A percentile compares a stretch with the other conserved stretches of the same genome.
Conservation (phyloP, 1,140 invertebrate genomes). For the Calosoma granatense region DNA sequence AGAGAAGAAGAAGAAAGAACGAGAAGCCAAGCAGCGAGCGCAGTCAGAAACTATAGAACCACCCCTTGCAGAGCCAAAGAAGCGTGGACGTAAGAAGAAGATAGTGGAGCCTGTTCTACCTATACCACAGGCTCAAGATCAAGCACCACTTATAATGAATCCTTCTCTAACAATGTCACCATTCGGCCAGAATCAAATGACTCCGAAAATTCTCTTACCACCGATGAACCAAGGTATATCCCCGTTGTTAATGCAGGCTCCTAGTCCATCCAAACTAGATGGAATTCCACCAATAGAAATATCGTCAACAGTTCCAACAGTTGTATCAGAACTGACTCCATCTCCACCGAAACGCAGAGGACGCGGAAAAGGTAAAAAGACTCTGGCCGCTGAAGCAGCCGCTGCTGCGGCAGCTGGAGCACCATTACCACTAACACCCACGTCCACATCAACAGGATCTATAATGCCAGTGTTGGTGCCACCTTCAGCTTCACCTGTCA, state of each 20-base stretch:
- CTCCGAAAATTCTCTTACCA: neutral
- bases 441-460: neutral
- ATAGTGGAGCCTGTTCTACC: slow-evolving; percentile 7
- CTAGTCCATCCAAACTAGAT: too few relatives aligned
- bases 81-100: slow-evolving; percentile 28
- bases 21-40: slow-evolving; percentile 44
- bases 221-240: neutral
- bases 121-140: slow-evolving; percentile 15
- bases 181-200: neutral
- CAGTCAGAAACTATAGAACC: slow-evolving; percentile 16
- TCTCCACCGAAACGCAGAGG: slow-evolving; percentile 39
- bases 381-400: slow-evolving; percentile 39
- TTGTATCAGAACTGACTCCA: slow-evolving; percentile 19
- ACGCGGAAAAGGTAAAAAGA: slow-evolving; percentile 46
- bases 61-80: slow-evolving; percentile 26
- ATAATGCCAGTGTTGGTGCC: slow-evolving; percentile 9
- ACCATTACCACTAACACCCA: neutral
- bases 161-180: too few relatives aligned
- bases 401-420: slow-evolving; percentile 34
- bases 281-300: neutral
- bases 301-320: neutral
- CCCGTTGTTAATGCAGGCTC: too few relatives aligned
- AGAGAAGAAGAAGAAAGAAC: slow-evolving; percentile 40
- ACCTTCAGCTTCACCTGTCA: slow-evolving; percentile 14
- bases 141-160: neutral